Base-by-base conservation (phyloP, 2,113 vertebrate species). In the Riparia riparia region DNA sequence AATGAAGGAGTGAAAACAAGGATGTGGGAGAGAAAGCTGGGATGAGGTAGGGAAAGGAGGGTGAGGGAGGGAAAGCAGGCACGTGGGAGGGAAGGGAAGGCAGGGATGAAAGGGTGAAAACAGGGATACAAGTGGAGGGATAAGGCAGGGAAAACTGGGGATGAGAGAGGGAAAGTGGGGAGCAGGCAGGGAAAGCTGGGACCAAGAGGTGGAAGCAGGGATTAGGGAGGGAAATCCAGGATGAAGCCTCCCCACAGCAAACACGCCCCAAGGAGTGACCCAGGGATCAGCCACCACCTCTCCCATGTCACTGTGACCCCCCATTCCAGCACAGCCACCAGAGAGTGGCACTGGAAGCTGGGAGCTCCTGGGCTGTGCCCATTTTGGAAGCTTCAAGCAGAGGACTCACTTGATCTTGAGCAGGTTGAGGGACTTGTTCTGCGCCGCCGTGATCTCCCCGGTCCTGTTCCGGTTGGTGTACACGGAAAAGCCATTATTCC, bases 381-480 rank as follows among this genome's bases (percentile, higher is more conserved):
- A 2, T 6, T 17, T 2, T 5, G 11, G 54, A 21, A 31, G 78
- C 54, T 10, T 6, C 31, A 15, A 11, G 70, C 61, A 61, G 39
- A 28, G 76, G 16, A 98, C 99, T 98, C 95, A 99, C 99, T 99
- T 99, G 97, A 99, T 99, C 97, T 99, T 99, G 13, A 99, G 98
- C 73, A 99, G 95, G 91, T 98, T 99, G 79, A 99, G 98, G 58
- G 98, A 98, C 96, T 99, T 99, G 98, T 98, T 99, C 91, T 99
- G 98, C 1, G 99, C 98, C 0, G 99, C 94, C 17, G 98, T 98
- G 84, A 99, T 98, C 98, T 99, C 99, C 47, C 98, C 99, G 3
- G 99, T 99, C 98, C 99, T 98, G 97, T 99, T 99, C 93, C 99
- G 99, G 95, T 99, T 99, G 97, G 98, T 97, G 97, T 99, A 99